Percentiles rank a stretch among this genome's conserved stretches.
These are phyloP conservation scores for Andricus curvator DNA, from an alignment of 2,888 invertebrate genomes.

Conservation along the genomic window DNA sequence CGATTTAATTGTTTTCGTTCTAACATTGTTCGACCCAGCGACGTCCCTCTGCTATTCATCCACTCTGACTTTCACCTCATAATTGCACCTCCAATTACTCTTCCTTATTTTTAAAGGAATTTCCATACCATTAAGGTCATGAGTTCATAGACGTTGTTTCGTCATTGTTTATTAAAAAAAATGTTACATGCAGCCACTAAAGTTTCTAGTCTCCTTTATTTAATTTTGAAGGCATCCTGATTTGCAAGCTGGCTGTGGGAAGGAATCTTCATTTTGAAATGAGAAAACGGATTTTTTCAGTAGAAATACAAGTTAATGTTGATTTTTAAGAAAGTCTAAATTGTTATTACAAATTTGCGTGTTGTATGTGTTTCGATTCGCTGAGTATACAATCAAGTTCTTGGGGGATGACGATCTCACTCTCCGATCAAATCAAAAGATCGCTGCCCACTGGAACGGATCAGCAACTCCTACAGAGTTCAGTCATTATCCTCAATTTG, in stretches of 20 bases:
- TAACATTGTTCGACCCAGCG: conserved; percentile 50
- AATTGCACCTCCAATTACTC: background rate
- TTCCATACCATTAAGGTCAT: background rate
- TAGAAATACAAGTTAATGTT: too few relatives aligned
- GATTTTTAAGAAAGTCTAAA: background rate
- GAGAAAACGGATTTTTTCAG: too few relatives aligned
- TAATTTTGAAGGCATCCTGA: too few relatives aligned
- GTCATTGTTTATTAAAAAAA: too few relatives aligned
- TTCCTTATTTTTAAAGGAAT: background rate
- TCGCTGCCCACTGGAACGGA: conserved; percentile 52
- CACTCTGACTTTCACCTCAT: conserved; percentile 28
- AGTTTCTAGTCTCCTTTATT: too few relatives aligned
- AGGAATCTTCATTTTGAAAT: background rate
- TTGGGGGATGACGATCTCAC: conserved; percentile 43
- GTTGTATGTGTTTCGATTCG: background rate
- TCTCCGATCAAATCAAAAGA: conserved; percentile 58
- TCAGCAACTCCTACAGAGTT: conserved; percentile 48
- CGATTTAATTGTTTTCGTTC: conserved; percentile 50
- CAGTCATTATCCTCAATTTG: conserved; percentile 9
- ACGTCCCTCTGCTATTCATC: conserved; percentile 44
- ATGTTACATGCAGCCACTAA: too few relatives aligned
- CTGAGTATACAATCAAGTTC: background rate
- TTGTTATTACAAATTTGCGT: background rate
- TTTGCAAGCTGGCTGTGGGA: too few relatives aligned
- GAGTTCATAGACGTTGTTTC: too few relatives aligned